Evolutionary conservation across 1,140 invertebrate genomes (phyloP).

Genomic region (Campoletis sonorensis): DNA sequence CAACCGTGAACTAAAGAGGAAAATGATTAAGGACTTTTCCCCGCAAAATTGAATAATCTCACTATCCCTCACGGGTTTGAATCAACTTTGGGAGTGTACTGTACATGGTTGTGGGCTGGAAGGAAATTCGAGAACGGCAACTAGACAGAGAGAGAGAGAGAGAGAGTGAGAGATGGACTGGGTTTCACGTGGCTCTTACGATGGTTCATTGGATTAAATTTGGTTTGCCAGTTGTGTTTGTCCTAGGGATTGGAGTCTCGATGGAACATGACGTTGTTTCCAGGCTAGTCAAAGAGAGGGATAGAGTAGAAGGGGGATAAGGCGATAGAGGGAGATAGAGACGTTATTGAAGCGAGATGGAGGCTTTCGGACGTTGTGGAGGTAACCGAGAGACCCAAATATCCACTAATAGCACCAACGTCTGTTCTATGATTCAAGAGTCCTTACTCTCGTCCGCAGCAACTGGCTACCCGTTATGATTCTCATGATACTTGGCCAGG

Average conservation of each 20-base stretch:
- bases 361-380: not conserved
- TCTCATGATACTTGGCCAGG: not conserved
- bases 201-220: conserved; percentile 15
- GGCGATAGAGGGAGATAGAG: not conserved
- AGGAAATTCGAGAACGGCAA: not conserved
- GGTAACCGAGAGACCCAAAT: not conserved
- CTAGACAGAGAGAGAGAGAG: too few species aligned
- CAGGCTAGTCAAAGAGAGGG: not conserved
- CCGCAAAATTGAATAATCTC: too few species aligned
- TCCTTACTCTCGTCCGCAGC: conserved; percentile 13
- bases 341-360: not conserved
- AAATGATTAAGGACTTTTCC: too few species aligned
- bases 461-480: conserved; percentile 18
- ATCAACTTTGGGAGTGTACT: too few species aligned
- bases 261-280: not conserved
- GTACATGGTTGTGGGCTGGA: not conserved
- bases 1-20: too few species aligned
- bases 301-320: not conserved
- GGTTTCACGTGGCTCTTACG: not conserved
- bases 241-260: not conserved
- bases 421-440: not conserved
- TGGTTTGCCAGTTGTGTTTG: conserved; percentile 9
- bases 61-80: too few species aligned
- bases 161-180: not conserved
- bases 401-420: not conserved